Conservation (phyloP, 2,797 vertebrate genomes). For the Pipistrellus pipistrellus region DNA sequence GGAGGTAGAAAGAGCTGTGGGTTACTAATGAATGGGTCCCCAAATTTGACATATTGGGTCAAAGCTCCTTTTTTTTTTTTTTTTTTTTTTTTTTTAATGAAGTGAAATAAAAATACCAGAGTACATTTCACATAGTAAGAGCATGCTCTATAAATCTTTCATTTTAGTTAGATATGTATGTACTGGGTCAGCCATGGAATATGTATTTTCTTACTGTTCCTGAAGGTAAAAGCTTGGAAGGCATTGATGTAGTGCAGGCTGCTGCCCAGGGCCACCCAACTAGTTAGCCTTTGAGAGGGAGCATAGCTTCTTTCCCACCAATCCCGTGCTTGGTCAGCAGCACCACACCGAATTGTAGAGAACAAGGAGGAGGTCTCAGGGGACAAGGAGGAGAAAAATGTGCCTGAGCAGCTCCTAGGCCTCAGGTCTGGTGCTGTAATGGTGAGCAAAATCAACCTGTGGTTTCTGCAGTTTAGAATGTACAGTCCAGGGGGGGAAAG, state of each 20-base stretch:
- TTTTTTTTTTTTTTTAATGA: not conserved
- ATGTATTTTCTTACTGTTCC: not conserved
- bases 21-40: not conserved
- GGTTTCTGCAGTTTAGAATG: not conserved
- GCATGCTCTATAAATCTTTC: not conserved
- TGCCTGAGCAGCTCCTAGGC: not conserved
- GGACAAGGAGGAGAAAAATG: not conserved
- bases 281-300: not conserved
- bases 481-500: not conserved
- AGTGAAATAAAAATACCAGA: not conserved
- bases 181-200: not conserved
- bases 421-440: not conserved
- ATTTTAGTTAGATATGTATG: not conserved
- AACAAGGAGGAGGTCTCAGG: not conserved
- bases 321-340: not conserved
- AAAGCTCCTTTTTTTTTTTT: not conserved
- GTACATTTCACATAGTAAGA: not conserved
- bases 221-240: conserved; percentile 1
- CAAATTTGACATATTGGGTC: not conserved
- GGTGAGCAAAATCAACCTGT: not conserved
- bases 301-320: not conserved
- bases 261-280: not conserved
- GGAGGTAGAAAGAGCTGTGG: not conserved
- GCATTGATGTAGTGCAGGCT: not conserved
- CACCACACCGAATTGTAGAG: not conserved